Base-by-base conservation (phyloP, 2,113 vertebrate species). In the Pyxicephalus adspersus region DNA sequence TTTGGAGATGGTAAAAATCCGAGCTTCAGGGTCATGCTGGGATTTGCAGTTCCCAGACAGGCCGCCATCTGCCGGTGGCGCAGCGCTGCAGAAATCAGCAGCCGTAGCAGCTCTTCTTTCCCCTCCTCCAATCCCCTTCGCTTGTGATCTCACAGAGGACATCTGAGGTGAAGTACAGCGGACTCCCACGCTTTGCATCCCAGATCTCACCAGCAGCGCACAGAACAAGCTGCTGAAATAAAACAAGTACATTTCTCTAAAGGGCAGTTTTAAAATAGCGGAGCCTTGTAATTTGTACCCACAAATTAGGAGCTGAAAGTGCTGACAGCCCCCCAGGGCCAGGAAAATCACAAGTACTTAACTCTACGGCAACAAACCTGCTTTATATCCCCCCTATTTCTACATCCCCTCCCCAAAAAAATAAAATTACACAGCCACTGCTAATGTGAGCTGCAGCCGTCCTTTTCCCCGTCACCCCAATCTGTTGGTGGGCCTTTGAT, bases 221-320 rank as follows among this genome's bases (percentile, higher is more conserved):
- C 38, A 54, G 78, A 81, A 81, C 80, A 81, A 75, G 80, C 71
- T 81, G 70, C 70, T 75, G 80, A 75, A 81, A 75, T 81, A 73
- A 81, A 81, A 75, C 51, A 18, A 64, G 78, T 52, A 81, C 78
- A 64, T 81, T 75, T 74, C 80, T 58, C 70, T 81, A 81, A 81
- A 81, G 70, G 60, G 72, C 60, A 64, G 45, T 58, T 66, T 45
- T 75, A 75, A 81, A 81, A 81, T 75, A 26, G 60, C 51, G 5
- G 58, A 74, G 70, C 70, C 80, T 74, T 81, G 80, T 81, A 55
- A 81, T 81, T 75, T 66, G 80, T 81, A 75, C 80, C 67, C 80
- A 74, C 80, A 74, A 74, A 74, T 73, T 81, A 73, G 57, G 51
- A 55, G 67, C 79, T 64, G 26, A 34, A 25, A 55, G 31, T 57